phyloP scores from a whole-genome alignment of 2,113 vertebrate species.

The Microtus richardsoni region DNA sequence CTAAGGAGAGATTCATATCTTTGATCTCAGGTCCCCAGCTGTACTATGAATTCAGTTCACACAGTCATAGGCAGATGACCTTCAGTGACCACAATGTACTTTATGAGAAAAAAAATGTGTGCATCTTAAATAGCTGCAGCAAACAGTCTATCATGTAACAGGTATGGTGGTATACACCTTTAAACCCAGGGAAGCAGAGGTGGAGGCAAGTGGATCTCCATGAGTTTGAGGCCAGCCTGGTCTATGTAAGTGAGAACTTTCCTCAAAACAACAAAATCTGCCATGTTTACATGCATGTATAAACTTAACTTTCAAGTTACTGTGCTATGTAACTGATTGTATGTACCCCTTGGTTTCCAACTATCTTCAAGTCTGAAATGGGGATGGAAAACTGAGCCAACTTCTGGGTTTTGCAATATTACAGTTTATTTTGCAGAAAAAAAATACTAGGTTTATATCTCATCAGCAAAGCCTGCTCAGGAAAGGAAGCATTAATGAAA shows the following conservation, averaged over 20 bases:
- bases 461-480: background rate
- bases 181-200: background rate
- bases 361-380: background rate
- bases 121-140: background rate
- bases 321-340: rapidly evolving
- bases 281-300: background rate
- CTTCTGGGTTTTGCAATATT: background rate
- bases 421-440: background rate
- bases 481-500: background rate
- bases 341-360: background rate
- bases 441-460: background rate
- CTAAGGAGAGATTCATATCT: background rate
- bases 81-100: background rate
- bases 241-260: background rate
- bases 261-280: background rate
- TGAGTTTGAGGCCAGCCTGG: background rate
- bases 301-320: background rate
- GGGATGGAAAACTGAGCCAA: background rate
- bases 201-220: background rate
- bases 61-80: background rate
- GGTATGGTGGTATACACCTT: background rate
- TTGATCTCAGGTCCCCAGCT: background rate
- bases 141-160: background rate
- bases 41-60: background rate
- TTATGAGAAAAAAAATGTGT: background rate